Base-by-base conservation (phyloP, 2,888 invertebrate species). In the Anaspis maculata region DNA sequence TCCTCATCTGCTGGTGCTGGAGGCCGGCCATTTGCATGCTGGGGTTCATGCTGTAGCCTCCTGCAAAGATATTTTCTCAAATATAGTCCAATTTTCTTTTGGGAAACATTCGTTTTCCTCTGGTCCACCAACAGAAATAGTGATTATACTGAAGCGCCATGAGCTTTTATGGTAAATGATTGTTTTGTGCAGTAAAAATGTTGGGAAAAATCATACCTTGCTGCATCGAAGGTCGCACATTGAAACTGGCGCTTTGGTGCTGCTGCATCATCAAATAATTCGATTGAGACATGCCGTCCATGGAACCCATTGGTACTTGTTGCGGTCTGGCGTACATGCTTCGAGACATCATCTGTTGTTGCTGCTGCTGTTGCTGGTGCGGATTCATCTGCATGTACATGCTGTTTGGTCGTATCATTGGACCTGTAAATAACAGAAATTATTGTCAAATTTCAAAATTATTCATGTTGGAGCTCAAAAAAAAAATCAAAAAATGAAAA, bases 321-420 rank as follows among this genome's bases (percentile, higher is more conserved):
- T 76, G 76, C 37, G 71, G 60, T 23, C 24, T 24, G 10, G 70
- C 68, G 43, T 64, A 65, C 64, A 70, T 68, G 6, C 64, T 63
- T 19, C 67, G 52, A 16, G 51, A 40, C 38, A 49, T 51, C 59
- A 66, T 62, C 58, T 70, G 63, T 37, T 70, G 71, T 37, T 71
- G 73, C 51, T 72, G 73, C 66, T 70, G 63, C 59, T 70, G 69
- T 32, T 77, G 71, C 59, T 66, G 40, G 45, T 72, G 74, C 55
- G 74, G 61, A 49, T 70, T 66, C 35, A 70, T 72, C 52, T 74
- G 70, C 69, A 73, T 71, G 42, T 72, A 73, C 69, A 73, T 70
- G 45, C 72, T 72, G 59, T 76, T 77, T 2, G 77, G 74, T 42
- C 79, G 69, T 72, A 79, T 77, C 79, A 79, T 79, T 3, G 78